Percentiles rank a stretch among this genome's conserved stretches.
These are phyloP conservation scores for Galerucella pusilla DNA, from an alignment of 2,888 invertebrate genomes.

Conservation along the genomic window DNA sequence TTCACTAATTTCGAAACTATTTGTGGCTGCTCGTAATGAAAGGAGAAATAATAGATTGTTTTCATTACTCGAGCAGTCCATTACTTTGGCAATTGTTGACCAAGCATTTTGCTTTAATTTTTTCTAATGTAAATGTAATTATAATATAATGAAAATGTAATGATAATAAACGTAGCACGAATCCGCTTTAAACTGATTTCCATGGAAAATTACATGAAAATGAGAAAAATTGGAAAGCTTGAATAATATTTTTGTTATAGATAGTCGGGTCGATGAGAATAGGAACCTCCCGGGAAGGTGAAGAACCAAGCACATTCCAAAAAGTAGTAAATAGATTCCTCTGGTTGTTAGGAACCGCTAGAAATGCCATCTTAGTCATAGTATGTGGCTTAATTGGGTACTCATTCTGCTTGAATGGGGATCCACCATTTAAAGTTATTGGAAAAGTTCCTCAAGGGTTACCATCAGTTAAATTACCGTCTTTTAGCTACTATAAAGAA, in stretches of 20 bases:
- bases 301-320: slow-evolving; percentile 52
- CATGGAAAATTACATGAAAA: no score
- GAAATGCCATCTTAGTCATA: slow-evolving; percentile 88
- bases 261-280: slow-evolving; percentile 74
- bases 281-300: slow-evolving; percentile 69
- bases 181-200: no score
- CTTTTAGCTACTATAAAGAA: slow-evolving; percentile 71
- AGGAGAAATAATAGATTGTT: no score
- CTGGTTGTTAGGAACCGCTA: slow-evolving; percentile 83
- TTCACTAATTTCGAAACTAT: no score
- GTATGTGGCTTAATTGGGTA: slow-evolving; percentile 77
- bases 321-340: slow-evolving; percentile 72
- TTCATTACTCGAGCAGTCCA: no score
- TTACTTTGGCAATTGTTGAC: no score
- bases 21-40: no score
- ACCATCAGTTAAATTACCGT: slow-evolving; percentile 74
- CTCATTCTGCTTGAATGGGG: slow-evolving; percentile 69
- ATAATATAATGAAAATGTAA: no score
- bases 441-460: slow-evolving; percentile 82
- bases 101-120: no score
- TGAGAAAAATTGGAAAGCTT: background rate
- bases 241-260: slow-evolving; percentile 63
- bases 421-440: slow-evolving; percentile 76
- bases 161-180: no score
- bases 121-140: no score